Percentiles rank a stretch among this genome's conserved stretches.
Evolutionary conservation across 2,888 invertebrate genomes (phyloP).

Genomic region (Melinaea marsaeus): DNA sequence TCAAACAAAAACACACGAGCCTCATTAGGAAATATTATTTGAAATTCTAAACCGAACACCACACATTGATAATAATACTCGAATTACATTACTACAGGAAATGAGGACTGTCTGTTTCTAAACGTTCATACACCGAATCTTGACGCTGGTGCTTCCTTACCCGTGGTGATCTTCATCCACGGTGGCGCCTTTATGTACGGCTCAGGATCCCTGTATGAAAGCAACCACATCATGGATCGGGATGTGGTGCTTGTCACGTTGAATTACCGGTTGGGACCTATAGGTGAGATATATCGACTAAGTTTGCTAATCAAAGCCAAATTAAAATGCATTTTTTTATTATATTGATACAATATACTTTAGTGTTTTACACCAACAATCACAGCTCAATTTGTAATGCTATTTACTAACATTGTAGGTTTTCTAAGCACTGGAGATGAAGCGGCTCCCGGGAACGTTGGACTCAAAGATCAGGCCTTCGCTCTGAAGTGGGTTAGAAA

Average conservation of each 20-base stretch:
- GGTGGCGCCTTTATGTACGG: conserved; percentile 86
- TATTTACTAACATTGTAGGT: conserved; percentile 73
- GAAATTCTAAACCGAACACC: too few relatives aligned
- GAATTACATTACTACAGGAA: conserved; percentile 56
- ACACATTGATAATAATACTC: too few relatives aligned
- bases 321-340: background rate
- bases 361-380: background rate
- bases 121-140: conserved; percentile 80
- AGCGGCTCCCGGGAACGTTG: conserved; percentile 83
- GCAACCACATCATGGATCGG: conserved; percentile 79
- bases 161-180: conserved; percentile 82
- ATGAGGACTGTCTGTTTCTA: conserved; percentile 82
- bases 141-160: conserved; percentile 61
- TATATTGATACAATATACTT: background rate
- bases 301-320: background rate
- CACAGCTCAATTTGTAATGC: background rate
- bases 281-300: conserved; percentile 67
- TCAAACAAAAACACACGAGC: too few relatives aligned
- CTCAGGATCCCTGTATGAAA: conserved; percentile 71
- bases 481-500: conserved; percentile 83
- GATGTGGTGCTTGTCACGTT: conserved; percentile 82
- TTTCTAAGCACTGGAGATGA: conserved; percentile 86
- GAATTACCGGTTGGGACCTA: conserved; percentile 84
- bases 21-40: too few relatives aligned
- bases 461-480: conserved; percentile 84